Evolutionary conservation across 1,140 invertebrate species (phyloP).

Genomic region (Arctopsyche grandis): DNA sequence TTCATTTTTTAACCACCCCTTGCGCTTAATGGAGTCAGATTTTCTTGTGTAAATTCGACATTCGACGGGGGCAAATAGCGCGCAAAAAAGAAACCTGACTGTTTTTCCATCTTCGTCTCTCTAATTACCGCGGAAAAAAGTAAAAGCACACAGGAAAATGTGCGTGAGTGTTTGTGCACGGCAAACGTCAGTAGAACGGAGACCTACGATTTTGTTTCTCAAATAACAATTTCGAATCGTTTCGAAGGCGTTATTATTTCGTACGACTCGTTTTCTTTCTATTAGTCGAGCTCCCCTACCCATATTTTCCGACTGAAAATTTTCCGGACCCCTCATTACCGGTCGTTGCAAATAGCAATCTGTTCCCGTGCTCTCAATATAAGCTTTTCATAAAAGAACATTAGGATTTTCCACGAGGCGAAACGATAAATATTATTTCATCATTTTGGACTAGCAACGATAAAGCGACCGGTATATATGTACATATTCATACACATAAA

Average conservation of each 20-base stretch:
- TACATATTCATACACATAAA: too few species aligned
- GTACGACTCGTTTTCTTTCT: neutral
- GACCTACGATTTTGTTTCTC: neutral
- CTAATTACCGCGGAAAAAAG: neutral
- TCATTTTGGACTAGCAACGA: too few species aligned
- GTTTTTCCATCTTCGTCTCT: neutral
- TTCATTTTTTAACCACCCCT: neutral
- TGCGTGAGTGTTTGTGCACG: neutral
- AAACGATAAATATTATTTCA: too few species aligned
- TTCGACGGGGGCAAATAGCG: neutral
- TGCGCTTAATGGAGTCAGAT: neutral
- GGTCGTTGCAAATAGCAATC: neutral
- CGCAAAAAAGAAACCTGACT: neutral
- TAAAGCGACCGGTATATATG: too few species aligned
- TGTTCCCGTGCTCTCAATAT: neutral
- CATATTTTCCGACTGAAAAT: too few species aligned
- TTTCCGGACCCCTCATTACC: neutral
- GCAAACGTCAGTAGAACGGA: neutral
- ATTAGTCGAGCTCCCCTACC: too few species aligned
- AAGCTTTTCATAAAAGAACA: constrained; percentile 1
- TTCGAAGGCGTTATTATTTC: neutral
- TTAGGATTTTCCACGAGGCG: too few species aligned
- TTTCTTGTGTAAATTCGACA: constrained; percentile 1
- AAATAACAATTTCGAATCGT: constrained; percentile 1
- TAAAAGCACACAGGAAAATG: neutral